These are phyloP conservation scores for Brachyptera risi DNA, from an alignment of 2,888 invertebrate species.

Conservation along the genomic window DNA sequence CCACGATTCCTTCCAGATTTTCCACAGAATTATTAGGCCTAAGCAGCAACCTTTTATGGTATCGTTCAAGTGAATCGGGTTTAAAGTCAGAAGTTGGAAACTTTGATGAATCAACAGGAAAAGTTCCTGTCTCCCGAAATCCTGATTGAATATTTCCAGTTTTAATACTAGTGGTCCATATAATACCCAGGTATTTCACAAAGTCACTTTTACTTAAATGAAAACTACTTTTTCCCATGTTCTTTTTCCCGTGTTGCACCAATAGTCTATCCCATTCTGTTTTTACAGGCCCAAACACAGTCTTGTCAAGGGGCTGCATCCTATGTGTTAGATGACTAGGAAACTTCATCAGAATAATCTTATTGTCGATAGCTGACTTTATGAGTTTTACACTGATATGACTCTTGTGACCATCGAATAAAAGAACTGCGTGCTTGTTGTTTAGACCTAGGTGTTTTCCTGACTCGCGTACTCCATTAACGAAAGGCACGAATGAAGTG, in stretches of 20 bases:
- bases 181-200: background rate
- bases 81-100: background rate
- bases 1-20: too few species aligned
- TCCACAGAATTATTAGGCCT: too few species aligned
- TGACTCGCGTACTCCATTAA: constrained; percentile 1
- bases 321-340: constrained; percentile 3
- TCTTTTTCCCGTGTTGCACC: background rate
- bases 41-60: background rate
- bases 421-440: constrained; percentile 1
- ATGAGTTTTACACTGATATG: constrained; percentile 19
- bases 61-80: background rate
- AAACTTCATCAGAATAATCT: constrained; percentile 1
- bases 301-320: constrained; percentile 20
- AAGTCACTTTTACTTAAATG: background rate
- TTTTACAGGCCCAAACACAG: constrained; percentile 8
- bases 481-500: background rate
- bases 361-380: constrained; percentile 8
- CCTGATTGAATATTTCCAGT: background rate
- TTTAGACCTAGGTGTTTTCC: background rate
- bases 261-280: background rate
- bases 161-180: background rate
- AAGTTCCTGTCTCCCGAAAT: background rate
- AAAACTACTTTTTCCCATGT: background rate
- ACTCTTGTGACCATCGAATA: constrained; percentile 18
- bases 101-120: background rate